Evolutionary conservation across 2,888 invertebrate species (phyloP).

Genomic region (Zygaena filipendulae): DNA sequence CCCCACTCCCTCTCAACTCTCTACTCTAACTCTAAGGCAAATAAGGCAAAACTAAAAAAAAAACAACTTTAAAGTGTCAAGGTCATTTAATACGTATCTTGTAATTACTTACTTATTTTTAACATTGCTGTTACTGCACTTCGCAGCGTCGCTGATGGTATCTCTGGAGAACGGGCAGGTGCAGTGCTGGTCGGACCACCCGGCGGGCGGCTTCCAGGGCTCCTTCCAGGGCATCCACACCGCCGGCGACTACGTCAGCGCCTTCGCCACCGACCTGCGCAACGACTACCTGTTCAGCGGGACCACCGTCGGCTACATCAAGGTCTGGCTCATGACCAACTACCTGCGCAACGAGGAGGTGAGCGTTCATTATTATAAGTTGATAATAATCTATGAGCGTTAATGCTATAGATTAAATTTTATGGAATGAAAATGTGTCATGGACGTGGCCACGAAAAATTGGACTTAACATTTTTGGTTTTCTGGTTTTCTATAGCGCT

Average conservation of each 20-base stretch:
- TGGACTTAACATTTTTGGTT: no score
- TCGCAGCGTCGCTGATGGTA: constrained; percentile 74
- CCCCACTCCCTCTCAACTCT: neutral
- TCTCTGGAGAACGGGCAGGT: constrained; percentile 80
- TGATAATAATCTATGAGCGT: no score
- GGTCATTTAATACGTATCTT: no score
- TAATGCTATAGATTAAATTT: neutral
- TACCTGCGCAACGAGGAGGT: constrained; percentile 63
- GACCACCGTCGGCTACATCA: constrained; percentile 79
- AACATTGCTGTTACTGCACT: no score
- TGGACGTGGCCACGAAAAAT: no score
- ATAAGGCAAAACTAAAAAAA: no score
- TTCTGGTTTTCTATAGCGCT: no score
- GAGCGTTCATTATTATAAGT: constrained; percentile 5
- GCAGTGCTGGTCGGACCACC: constrained; percentile 86
- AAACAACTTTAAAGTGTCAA: no score
- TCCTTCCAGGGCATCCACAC: constrained; percentile 77
- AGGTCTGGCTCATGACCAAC: constrained; percentile 80
- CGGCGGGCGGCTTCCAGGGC: constrained; percentile 75
- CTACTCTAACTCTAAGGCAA: no score
- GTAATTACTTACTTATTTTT: no score
- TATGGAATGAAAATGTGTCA: no score
- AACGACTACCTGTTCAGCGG: constrained; percentile 81
- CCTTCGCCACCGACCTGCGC: constrained; percentile 75
- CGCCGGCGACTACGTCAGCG: constrained; percentile 72